Conservation (phyloP, 2,888 invertebrate species). For the Andrena dorsata region DNA sequence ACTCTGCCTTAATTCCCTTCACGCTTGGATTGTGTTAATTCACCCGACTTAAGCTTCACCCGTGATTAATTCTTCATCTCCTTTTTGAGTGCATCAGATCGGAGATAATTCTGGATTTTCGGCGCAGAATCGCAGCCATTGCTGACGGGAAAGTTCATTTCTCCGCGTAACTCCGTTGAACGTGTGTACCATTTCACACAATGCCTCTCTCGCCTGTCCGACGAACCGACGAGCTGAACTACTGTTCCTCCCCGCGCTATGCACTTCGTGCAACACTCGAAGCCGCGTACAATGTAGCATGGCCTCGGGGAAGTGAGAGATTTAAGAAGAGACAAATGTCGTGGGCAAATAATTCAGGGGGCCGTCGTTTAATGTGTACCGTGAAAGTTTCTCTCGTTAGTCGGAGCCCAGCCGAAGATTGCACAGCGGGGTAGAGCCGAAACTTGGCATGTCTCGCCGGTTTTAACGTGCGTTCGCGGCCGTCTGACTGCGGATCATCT, state of each 20-base stretch:
- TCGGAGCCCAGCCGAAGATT: constrained; percentile 22
- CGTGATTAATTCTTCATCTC: not conserved
- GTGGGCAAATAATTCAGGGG: constrained; percentile 37
- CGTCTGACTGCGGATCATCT: constrained; percentile 22
- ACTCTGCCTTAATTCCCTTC: too few relatives aligned
- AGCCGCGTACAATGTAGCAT: constrained; percentile 17
- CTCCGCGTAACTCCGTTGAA: constrained; percentile 57
- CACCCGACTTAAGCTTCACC: not conserved
- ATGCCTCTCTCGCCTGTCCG: constrained; percentile 42
- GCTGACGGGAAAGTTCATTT: constrained; percentile 58
- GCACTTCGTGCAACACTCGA: constrained; percentile 49
- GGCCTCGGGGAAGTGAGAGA: constrained; percentile 21
- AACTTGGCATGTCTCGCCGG: constrained; percentile 9
- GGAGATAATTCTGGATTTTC: constrained; percentile 5
- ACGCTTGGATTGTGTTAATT: too few relatives aligned
- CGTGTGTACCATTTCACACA: constrained; percentile 57
- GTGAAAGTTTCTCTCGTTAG: constrained; percentile 35
- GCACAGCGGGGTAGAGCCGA: constrained; percentile 4
- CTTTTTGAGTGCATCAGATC: not conserved
- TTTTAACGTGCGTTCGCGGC: constrained; percentile 17
- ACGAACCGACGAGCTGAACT: constrained; percentile 37
- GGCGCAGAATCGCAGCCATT: constrained; percentile 50
- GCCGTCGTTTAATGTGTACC: constrained; percentile 4
- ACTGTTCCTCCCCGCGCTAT: constrained; percentile 30
- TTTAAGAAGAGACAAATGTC: constrained; percentile 42